Base-by-base conservation (phyloP, 1,140 invertebrate genomes). In the Mycetomoellerius zeteki region DNA sequence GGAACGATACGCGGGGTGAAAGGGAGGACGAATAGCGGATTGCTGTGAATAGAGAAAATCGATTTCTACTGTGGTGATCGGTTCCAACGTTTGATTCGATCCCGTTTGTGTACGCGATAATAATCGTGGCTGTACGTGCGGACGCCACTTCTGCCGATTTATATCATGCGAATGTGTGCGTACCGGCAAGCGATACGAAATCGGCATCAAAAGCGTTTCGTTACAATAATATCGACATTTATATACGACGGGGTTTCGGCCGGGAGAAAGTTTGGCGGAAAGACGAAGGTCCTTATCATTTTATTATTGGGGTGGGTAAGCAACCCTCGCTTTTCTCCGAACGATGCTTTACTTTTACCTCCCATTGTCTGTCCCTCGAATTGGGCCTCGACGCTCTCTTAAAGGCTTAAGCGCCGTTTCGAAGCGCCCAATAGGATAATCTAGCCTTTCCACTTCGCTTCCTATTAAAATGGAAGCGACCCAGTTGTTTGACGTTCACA, bases 221-320 rank as follows among this genome's bases (percentile, higher is more conserved):
- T 93, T 93, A 92, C 92, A 93, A 93, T 93, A 93, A 93, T 93
- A 94, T 90, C 88, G 89, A 92, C 93, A 93, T 93, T 94, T 94
- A 91, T 94, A 94, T 92, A 94, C 92, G 88, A 88, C 77, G 72
- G 54, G 56, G 67, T 65, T 75, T 72, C 69, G 64, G 62, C 37
- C 33, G 37, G 60, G 27, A 50, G 43, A 54, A 54, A 77, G 69
- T 84, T 73, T 6, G 80, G 73, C 85, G 77, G 82, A 80, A 69
- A 77, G 87, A 90, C 82, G 86, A 77, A 89, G 91, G 88, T 87
- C 87, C 91, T 94, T 94, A 94, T 93, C 90, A 93, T 93, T 93
- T 93, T 94, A 93, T 93, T 93, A 92, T 92, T 86, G 91, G 86
- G 71, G 86, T 60, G 87, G 86, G 85, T 56, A 87, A 85, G 80